phyloP scores from a whole-genome alignment of 1,140 invertebrate genomes.

The Goniozus legneri region DNA sequence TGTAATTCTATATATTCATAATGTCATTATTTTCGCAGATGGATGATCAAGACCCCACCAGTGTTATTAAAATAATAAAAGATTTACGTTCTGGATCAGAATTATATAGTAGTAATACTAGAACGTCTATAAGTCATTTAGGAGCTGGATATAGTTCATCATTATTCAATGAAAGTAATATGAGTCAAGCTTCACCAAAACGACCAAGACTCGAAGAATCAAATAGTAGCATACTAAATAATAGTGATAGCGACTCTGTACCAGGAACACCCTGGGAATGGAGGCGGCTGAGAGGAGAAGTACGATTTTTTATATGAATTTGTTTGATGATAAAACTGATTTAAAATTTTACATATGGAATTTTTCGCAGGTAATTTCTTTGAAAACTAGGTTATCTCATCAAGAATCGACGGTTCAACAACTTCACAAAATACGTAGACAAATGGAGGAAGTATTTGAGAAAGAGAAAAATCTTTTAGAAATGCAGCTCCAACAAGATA shows the following conservation, averaged over 20 bases:
- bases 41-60: constrained; percentile 32
- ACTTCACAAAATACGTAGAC: constrained; percentile 41
- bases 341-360: neutral
- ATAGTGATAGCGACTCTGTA: constrained; percentile 9
- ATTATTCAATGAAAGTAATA: constrained; percentile 7
- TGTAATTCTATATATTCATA: neutral
- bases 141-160: constrained; percentile 8
- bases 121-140: constrained; percentile 15
- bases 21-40: constrained; percentile 18
- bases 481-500: constrained; percentile 40
- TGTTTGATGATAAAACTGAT: neutral
- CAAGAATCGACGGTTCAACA: constrained; percentile 46
- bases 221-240: constrained; percentile 5
- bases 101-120: constrained; percentile 13
- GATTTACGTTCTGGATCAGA: constrained; percentile 28
- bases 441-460: constrained; percentile 50
- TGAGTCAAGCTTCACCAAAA: constrained; percentile 19
- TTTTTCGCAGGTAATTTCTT: constrained; percentile 36
- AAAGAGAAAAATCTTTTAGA: constrained; percentile 46
- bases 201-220: constrained; percentile 23
- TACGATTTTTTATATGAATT: constrained; percentile 5
- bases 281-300: constrained; percentile 33
- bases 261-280: constrained; percentile 41
- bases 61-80: constrained; percentile 36
- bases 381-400: constrained; percentile 42